These are phyloP conservation scores for Phaonia tiefii DNA, from an alignment of 2,888 invertebrate genomes.

Conservation along the genomic window DNA sequence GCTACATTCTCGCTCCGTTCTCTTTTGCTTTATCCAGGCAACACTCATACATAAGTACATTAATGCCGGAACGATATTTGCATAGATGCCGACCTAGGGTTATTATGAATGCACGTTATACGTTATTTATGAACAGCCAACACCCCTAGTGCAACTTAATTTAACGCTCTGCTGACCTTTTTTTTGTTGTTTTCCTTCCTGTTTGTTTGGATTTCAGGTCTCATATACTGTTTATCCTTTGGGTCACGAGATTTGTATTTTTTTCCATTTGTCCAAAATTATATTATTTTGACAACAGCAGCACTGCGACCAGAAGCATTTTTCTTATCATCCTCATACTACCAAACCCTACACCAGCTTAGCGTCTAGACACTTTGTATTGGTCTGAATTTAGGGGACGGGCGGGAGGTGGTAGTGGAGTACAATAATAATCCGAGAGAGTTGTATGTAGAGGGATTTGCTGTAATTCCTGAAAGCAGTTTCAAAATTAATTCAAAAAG, in stretches of 20 bases:
- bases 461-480: background rate
- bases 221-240: constrained; percentile 31
- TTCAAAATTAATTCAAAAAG: constrained; percentile 17
- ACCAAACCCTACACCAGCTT: background rate
- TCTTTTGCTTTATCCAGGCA: too few relatives aligned
- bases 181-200: constrained; percentile 36
- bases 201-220: constrained; percentile 24
- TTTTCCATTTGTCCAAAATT: background rate
- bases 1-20: too few relatives aligned
- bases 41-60: too few relatives aligned
- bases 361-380: constrained; percentile 16
- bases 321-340: constrained; percentile 14
- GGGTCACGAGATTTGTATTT: constrained; percentile 5
- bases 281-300: constrained; percentile 13
- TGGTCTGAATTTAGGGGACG: background rate
- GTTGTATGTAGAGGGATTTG: constrained; percentile 5
- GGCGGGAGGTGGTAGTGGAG: background rate
- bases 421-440: constrained; percentile 1
- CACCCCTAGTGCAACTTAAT: constrained; percentile 63
- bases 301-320: constrained; percentile 16
- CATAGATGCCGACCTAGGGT: background rate
- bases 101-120: constrained; percentile 41
- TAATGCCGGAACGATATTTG: background rate
- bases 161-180: constrained; percentile 60
- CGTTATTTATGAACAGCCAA: constrained; percentile 53